A percentile compares a stretch with the other conserved stretches of the same genome.
phyloP scores from a whole-genome alignment of 2,888 invertebrate species.

The Cybosia mesomella region DNA sequence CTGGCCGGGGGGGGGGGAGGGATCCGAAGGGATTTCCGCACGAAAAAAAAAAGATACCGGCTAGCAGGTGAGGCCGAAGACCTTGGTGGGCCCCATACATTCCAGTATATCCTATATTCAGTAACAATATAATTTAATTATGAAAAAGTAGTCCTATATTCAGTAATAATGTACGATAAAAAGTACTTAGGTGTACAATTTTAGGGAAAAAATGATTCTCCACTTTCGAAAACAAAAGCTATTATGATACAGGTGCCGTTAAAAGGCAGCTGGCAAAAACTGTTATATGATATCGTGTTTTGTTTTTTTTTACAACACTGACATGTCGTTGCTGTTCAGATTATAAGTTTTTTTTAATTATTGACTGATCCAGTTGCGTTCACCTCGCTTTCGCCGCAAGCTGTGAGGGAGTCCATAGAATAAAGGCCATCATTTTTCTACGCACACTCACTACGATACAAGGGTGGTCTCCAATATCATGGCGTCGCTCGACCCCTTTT shows the following conservation, averaged over 20 bases:
- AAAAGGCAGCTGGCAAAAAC: not conserved
- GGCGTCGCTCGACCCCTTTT: not conserved
- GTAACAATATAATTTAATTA: no score
- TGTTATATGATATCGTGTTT: not conserved
- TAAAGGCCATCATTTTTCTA: not conserved
- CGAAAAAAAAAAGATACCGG: no score
- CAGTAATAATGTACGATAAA: not conserved
- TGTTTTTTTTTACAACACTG: not conserved
- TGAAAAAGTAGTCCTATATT: no score
- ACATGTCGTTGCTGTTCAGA: not conserved
- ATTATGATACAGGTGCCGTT: not conserved
- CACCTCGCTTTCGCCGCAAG: not conserved
- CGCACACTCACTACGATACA: not conserved
- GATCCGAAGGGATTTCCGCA: no score
- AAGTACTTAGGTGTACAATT: not conserved
- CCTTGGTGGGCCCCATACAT: no score
- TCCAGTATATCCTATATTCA: no score
- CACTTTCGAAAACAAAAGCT: not conserved
- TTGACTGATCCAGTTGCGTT: not conserved
- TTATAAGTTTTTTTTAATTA: not conserved
- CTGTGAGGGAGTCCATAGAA: not conserved
- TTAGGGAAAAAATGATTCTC: not conserved
- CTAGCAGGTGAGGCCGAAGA: no score
- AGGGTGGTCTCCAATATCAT: not conserved
- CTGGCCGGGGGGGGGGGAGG: no score